A percentile compares a stretch with the other conserved stretches of the same genome.
phyloP scores from a whole-genome alignment of 2,797 vertebrate species.

The Anableps anableps region DNA sequence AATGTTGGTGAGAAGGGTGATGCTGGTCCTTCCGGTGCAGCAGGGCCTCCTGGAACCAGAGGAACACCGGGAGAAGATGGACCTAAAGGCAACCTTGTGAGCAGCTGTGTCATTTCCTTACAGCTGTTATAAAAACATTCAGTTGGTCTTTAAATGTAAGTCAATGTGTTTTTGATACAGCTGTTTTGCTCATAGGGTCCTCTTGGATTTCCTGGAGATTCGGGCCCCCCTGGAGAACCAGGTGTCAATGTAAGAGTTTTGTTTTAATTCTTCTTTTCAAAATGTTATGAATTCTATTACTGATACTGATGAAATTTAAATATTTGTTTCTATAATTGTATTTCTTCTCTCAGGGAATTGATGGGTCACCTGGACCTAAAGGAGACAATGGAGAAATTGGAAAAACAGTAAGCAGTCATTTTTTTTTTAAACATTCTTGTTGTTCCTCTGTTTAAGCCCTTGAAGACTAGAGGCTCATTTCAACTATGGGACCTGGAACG shows the following conservation, averaged over 20 bases:
- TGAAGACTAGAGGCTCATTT: neutral
- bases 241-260: conserved; percentile 81
- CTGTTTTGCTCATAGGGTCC: conserved; percentile 81
- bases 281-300: conserved; percentile 5
- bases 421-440: neutral
- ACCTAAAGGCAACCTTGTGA: conserved; percentile 88
- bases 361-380: conserved; percentile 86
- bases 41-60: conserved; percentile 88
- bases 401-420: conserved; percentile 72
- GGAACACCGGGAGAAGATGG: conserved; percentile 91
- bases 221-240: conserved; percentile 86
- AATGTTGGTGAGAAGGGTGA: conserved; percentile 93
- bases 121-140: conserved; percentile 16
- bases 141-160: conserved; percentile 23
- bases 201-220: conserved; percentile 89
- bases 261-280: conserved; percentile 4
- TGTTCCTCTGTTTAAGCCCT: neutral
- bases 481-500: neutral
- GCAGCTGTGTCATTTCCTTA: conserved; percentile 48
- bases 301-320: neutral
- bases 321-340: neutral
- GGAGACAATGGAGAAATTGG: conserved; percentile 89
- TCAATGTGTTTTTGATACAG: conserved; percentile 4
- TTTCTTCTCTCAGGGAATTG: conserved; percentile 81
- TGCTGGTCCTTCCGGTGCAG: conserved; percentile 83